Evolutionary conservation across 2,113 vertebrate species (phyloP), one percentile per base, ranked within the genome.

Genomic region (Sphyrna mokarran): DNA sequence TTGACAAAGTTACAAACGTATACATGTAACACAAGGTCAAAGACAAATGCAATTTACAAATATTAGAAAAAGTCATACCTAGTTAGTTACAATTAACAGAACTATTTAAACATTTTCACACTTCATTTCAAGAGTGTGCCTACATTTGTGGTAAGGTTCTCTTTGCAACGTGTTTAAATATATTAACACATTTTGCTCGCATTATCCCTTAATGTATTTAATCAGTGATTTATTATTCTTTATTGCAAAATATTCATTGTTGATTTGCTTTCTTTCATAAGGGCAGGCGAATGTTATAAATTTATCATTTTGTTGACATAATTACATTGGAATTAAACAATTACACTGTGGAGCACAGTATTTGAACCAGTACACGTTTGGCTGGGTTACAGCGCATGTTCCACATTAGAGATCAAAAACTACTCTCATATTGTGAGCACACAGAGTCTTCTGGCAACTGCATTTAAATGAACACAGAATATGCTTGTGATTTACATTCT

Each of bases 41-140:
- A 91, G 87, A 91, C 87, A 6, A 69, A 48, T 94, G 26, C 4
- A 95, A 76, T 40, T 76, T 72, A 54, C 69, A 95, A 93, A n/a
- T 66, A 63, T 66, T 94, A 43, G 69, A 95, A 72, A 91, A 95
- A 18, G 48, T 76, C 68, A 72, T 95, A 54, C 40, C 94, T 95
- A 10, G 37, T 61, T 90, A 29, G 23, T 93, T 93, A 66, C 89
- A 93, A 70, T 70, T 43, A 54, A 72, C 37, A 95, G 7, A 94
- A 90, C 48, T n/a, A 54, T 61, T 95, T 26, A 72, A 43, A 23
- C 43, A 8, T 69, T 68, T 90, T 69, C n/a, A 94, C 37, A 48
- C 43, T 94, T 23, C 37, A 63, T 43, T 94, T 26, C 37, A 94
- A 43, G 5, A 13, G 1, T 43, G 40, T 29, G 11, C 43, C 26